Evolutionary conservation across 2,113 vertebrate species (phyloP).

Genomic region (Daboia siamensis): DNA sequence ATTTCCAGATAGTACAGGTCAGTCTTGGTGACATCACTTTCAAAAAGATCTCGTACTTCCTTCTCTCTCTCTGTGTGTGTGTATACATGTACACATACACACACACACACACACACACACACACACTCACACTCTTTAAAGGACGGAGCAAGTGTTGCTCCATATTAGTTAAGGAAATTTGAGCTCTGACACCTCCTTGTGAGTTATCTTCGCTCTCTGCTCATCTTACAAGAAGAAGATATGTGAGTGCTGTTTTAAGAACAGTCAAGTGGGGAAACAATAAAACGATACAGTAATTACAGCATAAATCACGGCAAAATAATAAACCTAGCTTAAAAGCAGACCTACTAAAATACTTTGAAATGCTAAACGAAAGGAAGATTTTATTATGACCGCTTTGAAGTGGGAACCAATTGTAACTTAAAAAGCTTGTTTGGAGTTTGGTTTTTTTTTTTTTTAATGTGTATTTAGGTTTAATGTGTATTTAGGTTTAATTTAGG

Average conservation of each 20-base stretch:
- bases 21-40: background rate
- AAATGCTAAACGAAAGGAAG: background rate
- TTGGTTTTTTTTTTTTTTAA: background rate
- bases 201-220: background rate
- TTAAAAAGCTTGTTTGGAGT: background rate
- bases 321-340: background rate
- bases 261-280: background rate
- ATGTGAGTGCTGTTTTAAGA: background rate
- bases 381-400: background rate
- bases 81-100: too few species aligned
- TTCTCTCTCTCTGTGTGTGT: too few species aligned
- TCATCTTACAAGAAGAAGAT: background rate
- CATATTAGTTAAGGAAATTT: background rate
- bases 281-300: background rate
- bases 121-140: background rate
- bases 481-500: background rate
- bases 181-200: background rate
- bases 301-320: background rate
- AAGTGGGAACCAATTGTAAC: background rate
- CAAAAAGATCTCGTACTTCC: background rate
- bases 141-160: background rate
- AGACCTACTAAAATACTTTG: background rate
- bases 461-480: too few species aligned
- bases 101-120: too few species aligned
- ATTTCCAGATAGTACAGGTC: background rate